These are phyloP conservation scores for Trimorus sp. DNA, from an alignment of 2,888 invertebrate genomes.

Conservation along the genomic window DNA sequence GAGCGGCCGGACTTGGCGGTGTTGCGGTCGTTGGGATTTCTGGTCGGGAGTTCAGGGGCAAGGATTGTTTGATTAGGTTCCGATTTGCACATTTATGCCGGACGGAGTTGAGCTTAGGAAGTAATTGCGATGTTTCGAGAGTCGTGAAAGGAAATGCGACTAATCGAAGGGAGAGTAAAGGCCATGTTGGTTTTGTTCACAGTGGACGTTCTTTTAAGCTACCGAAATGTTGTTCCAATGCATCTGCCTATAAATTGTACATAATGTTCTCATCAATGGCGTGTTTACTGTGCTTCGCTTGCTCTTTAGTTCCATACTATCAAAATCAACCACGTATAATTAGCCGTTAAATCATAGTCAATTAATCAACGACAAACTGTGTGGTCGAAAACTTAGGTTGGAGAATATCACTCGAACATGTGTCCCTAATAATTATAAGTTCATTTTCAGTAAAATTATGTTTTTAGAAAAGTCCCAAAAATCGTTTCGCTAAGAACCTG, in stretches of 20 bases:
- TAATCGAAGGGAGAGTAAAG: no score
- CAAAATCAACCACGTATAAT: constrained; percentile 20
- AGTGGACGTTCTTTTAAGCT: constrained; percentile 5
- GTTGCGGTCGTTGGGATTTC: neutral
- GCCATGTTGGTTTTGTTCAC: neutral
- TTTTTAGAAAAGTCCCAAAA: no score
- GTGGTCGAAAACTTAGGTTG: no score
- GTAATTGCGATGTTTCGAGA: no score
- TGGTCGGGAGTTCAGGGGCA: constrained; percentile 11
- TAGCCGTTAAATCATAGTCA: neutral
- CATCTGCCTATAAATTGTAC: constrained; percentile 21
- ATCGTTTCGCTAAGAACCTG: no score
- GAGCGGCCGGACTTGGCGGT: neutral
- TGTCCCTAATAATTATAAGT: no score
- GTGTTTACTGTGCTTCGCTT: constrained; percentile 19
- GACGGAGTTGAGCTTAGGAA: no score
- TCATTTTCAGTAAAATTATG: no score
- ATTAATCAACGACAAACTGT: neutral
- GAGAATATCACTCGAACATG: no score
- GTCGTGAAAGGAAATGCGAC: no score
- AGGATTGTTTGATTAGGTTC: constrained; percentile 4
- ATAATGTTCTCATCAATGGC: constrained; percentile 19
- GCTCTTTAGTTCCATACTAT: constrained; percentile 21
- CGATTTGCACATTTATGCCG: neutral
- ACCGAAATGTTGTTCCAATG: neutral